Percentiles rank a stretch among this genome's conserved stretches.
phyloP scores from a whole-genome alignment of 23 tunicate species.

The Trididemnum clinides region DNA sequence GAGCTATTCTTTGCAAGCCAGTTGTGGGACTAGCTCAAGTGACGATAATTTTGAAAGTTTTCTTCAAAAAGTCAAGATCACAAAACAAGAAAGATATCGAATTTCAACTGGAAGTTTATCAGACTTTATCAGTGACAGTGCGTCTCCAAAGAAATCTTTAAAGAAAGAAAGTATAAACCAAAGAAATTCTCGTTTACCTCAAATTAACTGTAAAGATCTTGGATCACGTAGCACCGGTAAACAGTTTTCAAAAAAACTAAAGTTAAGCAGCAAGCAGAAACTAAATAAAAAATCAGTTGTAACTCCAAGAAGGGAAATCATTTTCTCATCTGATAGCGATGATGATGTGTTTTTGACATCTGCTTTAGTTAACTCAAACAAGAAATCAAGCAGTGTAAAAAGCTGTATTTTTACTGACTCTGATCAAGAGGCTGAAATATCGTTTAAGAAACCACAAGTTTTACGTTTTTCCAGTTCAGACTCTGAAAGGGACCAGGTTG shows the following conservation, averaged over 20 bases:
- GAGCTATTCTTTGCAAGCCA: no score
- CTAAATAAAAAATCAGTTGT: slow-evolving; percentile 30
- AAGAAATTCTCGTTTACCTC: neutral
- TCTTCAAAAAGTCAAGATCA: neutral
- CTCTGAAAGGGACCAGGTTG: neutral
- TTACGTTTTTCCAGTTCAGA: neutral
- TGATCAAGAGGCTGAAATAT: neutral
- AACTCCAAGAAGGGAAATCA: slow-evolving; percentile 10
- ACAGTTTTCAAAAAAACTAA: neutral
- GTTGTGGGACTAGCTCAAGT: neutral
- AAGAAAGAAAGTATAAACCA: neutral
- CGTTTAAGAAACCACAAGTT: neutral
- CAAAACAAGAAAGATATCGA: slow-evolving; percentile 13
- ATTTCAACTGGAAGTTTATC: slow-evolving; percentile 39
- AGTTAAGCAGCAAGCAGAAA: neutral
- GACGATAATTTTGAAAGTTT: slow-evolving; percentile 28
- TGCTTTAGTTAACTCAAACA: neutral
- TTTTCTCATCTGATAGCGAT: slow-evolving; percentile 50
- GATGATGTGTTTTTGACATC: slow-evolving; percentile 31
- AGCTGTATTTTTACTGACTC: neutral
- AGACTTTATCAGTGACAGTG: slow-evolving; percentile 24
- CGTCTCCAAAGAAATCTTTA: neutral
- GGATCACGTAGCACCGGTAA: neutral
- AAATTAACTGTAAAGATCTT: neutral
- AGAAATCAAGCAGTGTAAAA: neutral